Conservation (phyloP, 2,797 vertebrate genomes). For the Pangasius macronema region DNA sequence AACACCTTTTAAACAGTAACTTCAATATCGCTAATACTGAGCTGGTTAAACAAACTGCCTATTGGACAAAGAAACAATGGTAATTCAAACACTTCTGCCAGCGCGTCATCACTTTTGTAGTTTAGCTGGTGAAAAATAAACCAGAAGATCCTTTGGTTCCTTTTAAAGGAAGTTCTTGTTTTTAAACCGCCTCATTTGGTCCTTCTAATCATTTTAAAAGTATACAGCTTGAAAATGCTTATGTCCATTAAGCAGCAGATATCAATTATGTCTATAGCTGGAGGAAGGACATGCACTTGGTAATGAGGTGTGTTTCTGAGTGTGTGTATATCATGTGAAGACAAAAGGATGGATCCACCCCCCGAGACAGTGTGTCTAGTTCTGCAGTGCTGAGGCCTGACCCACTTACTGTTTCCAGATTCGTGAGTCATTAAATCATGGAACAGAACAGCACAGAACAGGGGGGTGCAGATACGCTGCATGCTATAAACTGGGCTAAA, state of each 20-base stretch:
- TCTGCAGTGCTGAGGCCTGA: conserved; percentile 48
- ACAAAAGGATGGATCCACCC: conserved; percentile 28
- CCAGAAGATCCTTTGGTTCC: neutral
- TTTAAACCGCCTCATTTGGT: neutral
- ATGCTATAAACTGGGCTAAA: conserved; percentile 55
- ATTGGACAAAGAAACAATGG: neutral
- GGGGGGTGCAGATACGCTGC: conserved; percentile 22
- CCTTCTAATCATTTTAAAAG: neutral
- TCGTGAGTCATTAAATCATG: conserved; percentile 51
- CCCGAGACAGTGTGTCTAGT: conserved; percentile 23
- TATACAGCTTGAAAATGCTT: neutral
- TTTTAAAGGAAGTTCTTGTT: neutral
- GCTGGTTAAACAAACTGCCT: neutral
- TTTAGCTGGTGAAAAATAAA: neutral
- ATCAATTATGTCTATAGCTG: neutral
- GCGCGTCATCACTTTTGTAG: neutral
- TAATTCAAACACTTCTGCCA: too few relatives aligned
- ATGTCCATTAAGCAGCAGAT: neutral
- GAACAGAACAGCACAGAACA: conserved; percentile 19
- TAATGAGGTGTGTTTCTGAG: neutral
- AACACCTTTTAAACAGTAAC: neutral
- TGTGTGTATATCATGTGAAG: conserved; percentile 25
- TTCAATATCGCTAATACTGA: neutral
- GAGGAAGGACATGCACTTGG: neutral
- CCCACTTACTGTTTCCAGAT: conserved; percentile 56